Percentiles rank a stretch among this genome's conserved stretches.
Evolutionary conservation across 2,113 vertebrate species (phyloP).

Genomic region (Balaenoptera acutorostrata): DNA sequence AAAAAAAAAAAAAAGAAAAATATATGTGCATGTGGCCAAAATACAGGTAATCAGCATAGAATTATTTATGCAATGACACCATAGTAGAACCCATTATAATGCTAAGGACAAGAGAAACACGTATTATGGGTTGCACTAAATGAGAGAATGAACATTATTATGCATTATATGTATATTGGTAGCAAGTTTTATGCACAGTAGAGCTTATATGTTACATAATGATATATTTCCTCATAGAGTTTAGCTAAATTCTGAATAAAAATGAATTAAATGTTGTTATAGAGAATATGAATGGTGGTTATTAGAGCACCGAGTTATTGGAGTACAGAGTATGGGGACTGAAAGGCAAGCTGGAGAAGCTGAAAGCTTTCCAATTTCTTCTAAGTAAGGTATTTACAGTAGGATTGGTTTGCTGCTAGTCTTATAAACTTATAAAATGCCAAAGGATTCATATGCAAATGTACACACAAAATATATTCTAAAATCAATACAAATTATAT

Average conservation of each 20-base stretch:
- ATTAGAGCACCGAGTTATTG: not conserved
- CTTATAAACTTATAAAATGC: not conserved
- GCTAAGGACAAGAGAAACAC: not conserved
- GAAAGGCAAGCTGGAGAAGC: slow-evolving; percentile 30
- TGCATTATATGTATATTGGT: not conserved
- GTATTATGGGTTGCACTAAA: not conserved
- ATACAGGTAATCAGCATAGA: not conserved
- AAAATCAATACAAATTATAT: not conserved
- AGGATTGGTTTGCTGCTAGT: not conserved
- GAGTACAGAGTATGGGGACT: not conserved
- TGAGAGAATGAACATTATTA: not conserved
- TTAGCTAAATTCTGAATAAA: not conserved
- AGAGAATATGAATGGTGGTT: not conserved
- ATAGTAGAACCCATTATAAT: not conserved
- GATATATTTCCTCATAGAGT: not conserved
- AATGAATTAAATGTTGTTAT: not conserved
- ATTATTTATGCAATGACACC: not conserved
- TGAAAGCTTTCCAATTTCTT: slow-evolving; percentile 10
- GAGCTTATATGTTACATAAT: not conserved
- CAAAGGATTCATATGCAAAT: not conserved
- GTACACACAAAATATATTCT: not conserved
- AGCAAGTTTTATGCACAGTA: not conserved
- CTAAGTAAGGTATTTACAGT: not conserved
- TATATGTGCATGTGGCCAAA: not conserved
- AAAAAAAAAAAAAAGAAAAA: no score